phyloP scores from a whole-genome alignment of 2,888 invertebrate species.

The Epinotia bilunana region DNA sequence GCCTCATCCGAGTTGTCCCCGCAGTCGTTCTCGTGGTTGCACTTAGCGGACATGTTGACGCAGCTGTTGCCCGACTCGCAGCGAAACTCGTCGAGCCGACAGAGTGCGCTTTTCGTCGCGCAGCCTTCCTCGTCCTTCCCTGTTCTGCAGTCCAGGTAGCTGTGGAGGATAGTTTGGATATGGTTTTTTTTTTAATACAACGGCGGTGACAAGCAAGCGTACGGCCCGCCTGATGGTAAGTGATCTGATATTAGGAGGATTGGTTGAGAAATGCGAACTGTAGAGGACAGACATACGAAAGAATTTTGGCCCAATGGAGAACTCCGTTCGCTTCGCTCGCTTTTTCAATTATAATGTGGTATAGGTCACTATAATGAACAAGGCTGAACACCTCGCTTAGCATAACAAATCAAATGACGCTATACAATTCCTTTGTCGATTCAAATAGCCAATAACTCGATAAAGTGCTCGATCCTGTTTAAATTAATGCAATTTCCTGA shows the following conservation, averaged over 20 bases:
- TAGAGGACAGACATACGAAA: too few species aligned
- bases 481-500: conserved; percentile 23
- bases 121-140: conserved; percentile 93
- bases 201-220: too few species aligned
- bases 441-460: conserved; percentile 35
- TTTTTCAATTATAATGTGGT: background rate
- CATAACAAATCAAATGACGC: conserved; percentile 24
- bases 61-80: conserved; percentile 93
- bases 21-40: conserved; percentile 96
- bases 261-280: too few species aligned
- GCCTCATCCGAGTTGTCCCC: conserved; percentile 96
- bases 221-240: too few species aligned
- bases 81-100: conserved; percentile 93
- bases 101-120: conserved; percentile 83
- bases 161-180: conserved; percentile 48
- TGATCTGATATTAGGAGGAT: too few species aligned
- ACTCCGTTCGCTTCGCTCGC: too few species aligned
- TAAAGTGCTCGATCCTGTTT: conserved; percentile 15
- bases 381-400: background rate
- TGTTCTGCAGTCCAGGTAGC: conserved; percentile 92
- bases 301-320: too few species aligned
- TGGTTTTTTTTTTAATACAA: background rate
- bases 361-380: background rate
- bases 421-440: conserved; percentile 13
- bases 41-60: conserved; percentile 89